Percentiles rank a stretch among this genome's conserved stretches.
Evolutionary conservation across 1,140 invertebrate species (phyloP).

Genomic region (Rhysida immarginata): DNA sequence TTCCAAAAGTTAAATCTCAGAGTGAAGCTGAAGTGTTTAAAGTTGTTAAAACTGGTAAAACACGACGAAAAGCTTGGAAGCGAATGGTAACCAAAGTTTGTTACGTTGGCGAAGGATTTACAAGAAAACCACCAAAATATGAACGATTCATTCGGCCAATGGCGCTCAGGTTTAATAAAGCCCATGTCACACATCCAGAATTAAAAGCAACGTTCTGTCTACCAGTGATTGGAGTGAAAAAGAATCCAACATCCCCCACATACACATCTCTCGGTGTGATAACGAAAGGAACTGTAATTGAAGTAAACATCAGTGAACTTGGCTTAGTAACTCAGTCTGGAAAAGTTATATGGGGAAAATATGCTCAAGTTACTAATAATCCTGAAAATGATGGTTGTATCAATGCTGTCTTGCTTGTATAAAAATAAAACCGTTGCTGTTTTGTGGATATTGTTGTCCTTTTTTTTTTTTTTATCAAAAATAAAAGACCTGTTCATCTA

Average conservation of each 20-base stretch:
- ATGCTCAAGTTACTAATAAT: constrained; percentile 98
- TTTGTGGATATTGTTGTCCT: not conserved
- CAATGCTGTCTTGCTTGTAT: constrained; percentile 94
- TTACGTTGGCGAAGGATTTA: constrained; percentile 96
- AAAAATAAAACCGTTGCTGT: constrained; percentile 35
- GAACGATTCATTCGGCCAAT: constrained; percentile 98
- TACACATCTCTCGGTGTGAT: constrained; percentile 96
- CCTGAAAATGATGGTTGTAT: constrained; percentile 99
- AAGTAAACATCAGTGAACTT: constrained; percentile 97
- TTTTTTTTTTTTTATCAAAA: not conserved
- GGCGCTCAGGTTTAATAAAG: constrained; percentile 90
- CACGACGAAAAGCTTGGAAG: constrained; percentile 95
- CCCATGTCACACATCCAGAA: constrained; percentile 98
- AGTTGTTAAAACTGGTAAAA: constrained; percentile 86
- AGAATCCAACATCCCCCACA: constrained; percentile 94
- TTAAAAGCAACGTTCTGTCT: constrained; percentile 96
- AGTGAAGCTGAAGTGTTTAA: constrained; percentile 97
- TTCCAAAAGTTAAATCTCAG: constrained; percentile 94
- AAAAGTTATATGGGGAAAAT: constrained; percentile 99
- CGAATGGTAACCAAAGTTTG: constrained; percentile 98
- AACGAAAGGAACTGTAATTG: constrained; percentile 93
- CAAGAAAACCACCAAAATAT: constrained; percentile 97
- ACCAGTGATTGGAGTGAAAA: constrained; percentile 98
- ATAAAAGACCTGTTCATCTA: not conserved
- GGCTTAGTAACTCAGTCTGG: constrained; percentile 97